Base-by-base conservation (phyloP, 2,888 invertebrate species). In the Diplazon laetatorius region DNA sequence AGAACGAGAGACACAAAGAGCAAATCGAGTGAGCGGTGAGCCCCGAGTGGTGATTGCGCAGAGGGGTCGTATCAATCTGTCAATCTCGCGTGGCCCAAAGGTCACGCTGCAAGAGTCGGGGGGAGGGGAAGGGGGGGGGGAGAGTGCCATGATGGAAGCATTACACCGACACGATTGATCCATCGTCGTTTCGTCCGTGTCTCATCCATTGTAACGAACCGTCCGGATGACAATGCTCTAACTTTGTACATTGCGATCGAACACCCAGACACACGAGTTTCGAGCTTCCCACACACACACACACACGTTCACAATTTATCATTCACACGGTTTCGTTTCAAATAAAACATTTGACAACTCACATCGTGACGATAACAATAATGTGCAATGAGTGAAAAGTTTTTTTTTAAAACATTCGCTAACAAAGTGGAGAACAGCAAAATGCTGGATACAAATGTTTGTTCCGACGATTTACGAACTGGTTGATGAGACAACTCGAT, bases 51-150 rank as follows among this genome's bases (percentile, higher is more conserved):
- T 52, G 46, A 75, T 66, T 73, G 75, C 46, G 39, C 69, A 65
- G 78, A n/a, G n/a, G n/a, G 65, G 46, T 71, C 71, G 66, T 75
- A 78, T 78, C 78, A 71, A 71, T 74, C 74, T 52, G 44, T 72
- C 71, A 75, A 79, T 79, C 78, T 75, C 71, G 62, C 37, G 35
- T 37, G 16, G 57, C 37, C 39, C 68, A 68, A 72, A 75, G 71
- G 71, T 75, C 68, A 70, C 18, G 65, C 57, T 6, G 35, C 48
- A 18, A 9, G 57, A 48, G 42, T 37, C 10, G 12, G 22, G 16
- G 44, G 14, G 16, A 55, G 14, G 46, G n/a, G 42, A 2, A 10
- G 12, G 42, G n/a, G n/a, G 10, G 12, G n/a, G 42, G n/a, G 59
- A 37, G 39, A 37, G 59, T 39, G 59, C 39, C 59, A 39, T 59